phyloP scores from a whole-genome alignment of 2,797 vertebrate species.

The Myotis pilosus region DNA sequence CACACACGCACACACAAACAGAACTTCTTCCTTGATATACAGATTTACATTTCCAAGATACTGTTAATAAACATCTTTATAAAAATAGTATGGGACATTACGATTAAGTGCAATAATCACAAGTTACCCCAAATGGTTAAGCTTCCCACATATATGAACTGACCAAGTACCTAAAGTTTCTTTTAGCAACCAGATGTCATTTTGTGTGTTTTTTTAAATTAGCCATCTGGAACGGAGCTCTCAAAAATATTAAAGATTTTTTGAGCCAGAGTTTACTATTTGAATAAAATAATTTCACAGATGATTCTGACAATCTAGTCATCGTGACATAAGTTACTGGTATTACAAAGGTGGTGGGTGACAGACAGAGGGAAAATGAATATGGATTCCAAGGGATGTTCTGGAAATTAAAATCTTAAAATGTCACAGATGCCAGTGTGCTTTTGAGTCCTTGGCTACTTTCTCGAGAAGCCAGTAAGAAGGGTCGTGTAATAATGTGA shows the following conservation, averaged over 20 bases:
- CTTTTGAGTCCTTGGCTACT: background rate
- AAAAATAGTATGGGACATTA: background rate
- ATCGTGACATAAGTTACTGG: background rate
- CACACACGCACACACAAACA: background rate
- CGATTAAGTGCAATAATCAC: background rate
- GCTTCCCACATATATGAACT: background rate
- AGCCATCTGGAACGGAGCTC: background rate
- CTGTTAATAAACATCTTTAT: conserved; percentile 32
- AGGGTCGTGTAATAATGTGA: background rate
- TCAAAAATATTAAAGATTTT: background rate
- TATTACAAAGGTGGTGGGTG: background rate
- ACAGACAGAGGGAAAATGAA: background rate
- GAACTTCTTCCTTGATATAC: background rate
- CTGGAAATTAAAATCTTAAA: conserved; percentile 28
- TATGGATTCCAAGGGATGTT: background rate
- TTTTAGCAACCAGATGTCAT: background rate
- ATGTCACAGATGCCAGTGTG: background rate
- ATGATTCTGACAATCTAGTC: background rate
- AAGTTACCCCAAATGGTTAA: background rate
- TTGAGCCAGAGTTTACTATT: background rate
- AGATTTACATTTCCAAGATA: conserved; percentile 20
- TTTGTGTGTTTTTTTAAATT: background rate
- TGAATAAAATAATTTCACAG: conserved; percentile 28
- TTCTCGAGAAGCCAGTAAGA: background rate
- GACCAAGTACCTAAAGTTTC: background rate